Percentiles rank a stretch among this genome's conserved stretches.
phyloP scores from a whole-genome alignment of 2,113 vertebrate genomes.

The Felis chaus region DNA sequence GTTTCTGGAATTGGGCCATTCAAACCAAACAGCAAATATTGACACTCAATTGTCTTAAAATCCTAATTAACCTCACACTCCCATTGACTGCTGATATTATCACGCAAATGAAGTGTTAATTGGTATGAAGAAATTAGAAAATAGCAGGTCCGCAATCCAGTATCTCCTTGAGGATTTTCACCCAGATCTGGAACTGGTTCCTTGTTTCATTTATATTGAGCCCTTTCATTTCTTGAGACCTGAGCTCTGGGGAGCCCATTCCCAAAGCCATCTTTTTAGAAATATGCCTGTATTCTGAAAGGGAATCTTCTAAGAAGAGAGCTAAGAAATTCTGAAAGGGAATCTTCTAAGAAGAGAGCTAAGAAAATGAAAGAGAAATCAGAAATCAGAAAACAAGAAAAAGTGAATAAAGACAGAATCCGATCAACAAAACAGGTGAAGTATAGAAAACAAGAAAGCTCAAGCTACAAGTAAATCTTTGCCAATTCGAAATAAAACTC shows the following conservation, averaged over 20 bases:
- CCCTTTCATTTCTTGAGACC: slow-evolving; percentile 76
- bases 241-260: slow-evolving; percentile 65
- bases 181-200: slow-evolving; percentile 37
- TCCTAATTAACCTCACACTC: slow-evolving; percentile 35
- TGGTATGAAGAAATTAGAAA: slow-evolving; percentile 50
- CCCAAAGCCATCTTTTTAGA: slow-evolving; percentile 80
- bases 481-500: slow-evolving; percentile 70
- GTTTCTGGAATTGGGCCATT: slow-evolving; percentile 54
- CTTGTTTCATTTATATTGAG: slow-evolving; percentile 74
- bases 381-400: slow-evolving; percentile 73
- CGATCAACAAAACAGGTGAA: slow-evolving; percentile 79
- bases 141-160: slow-evolving; percentile 40
- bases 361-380: slow-evolving; percentile 82
- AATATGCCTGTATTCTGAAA: slow-evolving; percentile 74
- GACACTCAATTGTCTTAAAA: slow-evolving; percentile 52
- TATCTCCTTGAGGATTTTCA: slow-evolving; percentile 56
- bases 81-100: slow-evolving; percentile 36
- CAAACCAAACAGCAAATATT: background rate
- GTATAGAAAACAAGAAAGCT: slow-evolving; percentile 73
- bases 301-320: slow-evolving; percentile 78
- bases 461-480: slow-evolving; percentile 73
- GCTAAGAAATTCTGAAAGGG: slow-evolving; percentile 81
- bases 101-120: slow-evolving; percentile 53
- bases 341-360: slow-evolving; percentile 78
- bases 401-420: slow-evolving; percentile 67